phyloP scores from a whole-genome alignment of 2,797 vertebrate species.

The Hafferia zeledoni region DNA sequence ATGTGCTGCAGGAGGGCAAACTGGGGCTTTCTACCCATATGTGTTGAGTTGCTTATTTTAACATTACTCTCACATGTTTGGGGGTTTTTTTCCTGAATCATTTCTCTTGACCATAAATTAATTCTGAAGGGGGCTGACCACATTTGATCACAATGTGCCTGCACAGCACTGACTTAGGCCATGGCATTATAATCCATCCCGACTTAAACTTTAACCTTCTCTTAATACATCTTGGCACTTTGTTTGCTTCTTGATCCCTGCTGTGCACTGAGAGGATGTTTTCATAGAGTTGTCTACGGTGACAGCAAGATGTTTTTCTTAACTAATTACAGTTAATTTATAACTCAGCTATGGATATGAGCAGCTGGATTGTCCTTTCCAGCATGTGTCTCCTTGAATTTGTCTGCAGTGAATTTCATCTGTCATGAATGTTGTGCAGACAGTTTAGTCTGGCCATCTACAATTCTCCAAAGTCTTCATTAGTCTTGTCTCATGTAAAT shows the following conservation, averaged over 20 bases:
- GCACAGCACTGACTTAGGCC: neutral
- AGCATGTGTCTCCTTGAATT: conserved; percentile 6
- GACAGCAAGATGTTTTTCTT: conserved; percentile 14
- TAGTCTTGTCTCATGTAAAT: neutral
- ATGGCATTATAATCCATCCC: neutral
- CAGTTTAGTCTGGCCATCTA: neutral
- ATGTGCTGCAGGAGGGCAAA: neutral
- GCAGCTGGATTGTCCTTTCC: conserved; percentile 19
- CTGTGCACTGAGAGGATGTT: neutral
- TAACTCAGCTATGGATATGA: neutral
- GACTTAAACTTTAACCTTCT: neutral
- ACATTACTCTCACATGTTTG: neutral
- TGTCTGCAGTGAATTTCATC: conserved; percentile 3
- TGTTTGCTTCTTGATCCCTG: neutral
- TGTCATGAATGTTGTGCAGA: neutral
- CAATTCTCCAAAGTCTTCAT: conserved; percentile 20
- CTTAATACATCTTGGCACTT: neutral
- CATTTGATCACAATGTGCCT: neutral
- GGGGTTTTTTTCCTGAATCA: neutral
- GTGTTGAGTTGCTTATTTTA: neutral
- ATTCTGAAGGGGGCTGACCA: neutral
- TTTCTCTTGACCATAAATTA: neutral
- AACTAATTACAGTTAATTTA: conserved; percentile 28
- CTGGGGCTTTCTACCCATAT: neutral
- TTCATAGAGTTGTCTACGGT: neutral